Evolutionary conservation across 1,140 invertebrate genomes (phyloP), one percentile per base, ranked within the genome.

Genomic region (Radopholus similis): DNA sequence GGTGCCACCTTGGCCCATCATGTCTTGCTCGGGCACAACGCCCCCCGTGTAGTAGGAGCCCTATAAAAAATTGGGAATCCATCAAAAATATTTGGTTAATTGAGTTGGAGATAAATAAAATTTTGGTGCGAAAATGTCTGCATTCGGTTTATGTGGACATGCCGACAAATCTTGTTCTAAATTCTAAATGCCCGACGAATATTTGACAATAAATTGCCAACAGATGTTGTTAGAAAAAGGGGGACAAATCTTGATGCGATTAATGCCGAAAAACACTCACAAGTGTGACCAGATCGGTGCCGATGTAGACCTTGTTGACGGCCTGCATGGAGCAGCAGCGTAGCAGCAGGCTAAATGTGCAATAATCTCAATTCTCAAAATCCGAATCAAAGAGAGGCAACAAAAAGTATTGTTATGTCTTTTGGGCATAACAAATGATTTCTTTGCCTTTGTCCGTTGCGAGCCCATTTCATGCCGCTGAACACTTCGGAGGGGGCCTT

Each of bases 401-500:
- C 11, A 18, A 30, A 55, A 55, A 35, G 35, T 4, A 23, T 64
- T 37, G 47, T 26, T 68, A 38, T 34, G 62, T 63, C 28, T 30
- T 66, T 44, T 38, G 58, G 1, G 18, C 21, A 15, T 11, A 56
- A 15, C 35, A 30, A 42, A 73, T 35, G 13, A 67, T 13, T 66
- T 63, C 30, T 28, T 64, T 64, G 75, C 76, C 76, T 82, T 59
- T 81, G 73, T 35, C 80, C 80, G 65, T 81, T 81, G 32, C 59
- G 64, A 21, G 78, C 75, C 79, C 79, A 81, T 60, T 70, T 73
- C 77, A 81, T 81, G 54, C 79, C 79, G 49, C 59, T 67, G 64
- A 77, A 79, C 34, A 81, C 59, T 44, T 81, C 71, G 26, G 64
- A 66, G 15, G 78, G 76, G 4, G 71, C 59, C 54, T 71, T 65